phyloP scores from a whole-genome alignment of 2,113 vertebrate species.

The Anser cygnoides region DNA sequence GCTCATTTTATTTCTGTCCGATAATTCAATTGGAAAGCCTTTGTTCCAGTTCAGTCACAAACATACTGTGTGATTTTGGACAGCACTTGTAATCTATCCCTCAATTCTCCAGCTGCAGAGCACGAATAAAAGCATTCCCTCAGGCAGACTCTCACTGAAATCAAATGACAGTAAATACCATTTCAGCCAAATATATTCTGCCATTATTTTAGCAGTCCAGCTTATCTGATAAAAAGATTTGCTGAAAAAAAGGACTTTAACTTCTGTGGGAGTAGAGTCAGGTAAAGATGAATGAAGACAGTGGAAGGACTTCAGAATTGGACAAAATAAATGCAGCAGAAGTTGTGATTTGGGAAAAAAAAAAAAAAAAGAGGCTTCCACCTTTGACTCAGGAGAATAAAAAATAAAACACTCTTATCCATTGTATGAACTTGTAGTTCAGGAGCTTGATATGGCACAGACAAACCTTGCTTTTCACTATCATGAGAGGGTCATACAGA shows the following conservation, averaged over 20 bases:
- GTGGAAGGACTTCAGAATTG: background rate
- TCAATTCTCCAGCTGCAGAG: background rate
- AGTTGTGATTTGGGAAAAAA: background rate
- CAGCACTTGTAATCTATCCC: background rate
- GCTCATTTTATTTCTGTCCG: background rate
- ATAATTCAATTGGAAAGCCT: background rate
- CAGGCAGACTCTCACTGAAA: background rate
- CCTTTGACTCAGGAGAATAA: background rate
- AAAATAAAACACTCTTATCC: background rate
- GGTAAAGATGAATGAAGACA: background rate
- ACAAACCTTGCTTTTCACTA: background rate
- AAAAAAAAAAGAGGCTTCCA: background rate
- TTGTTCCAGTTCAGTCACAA: background rate
- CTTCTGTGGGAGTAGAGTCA: background rate
- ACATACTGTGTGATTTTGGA: background rate
- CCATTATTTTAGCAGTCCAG: background rate
- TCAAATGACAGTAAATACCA: background rate
- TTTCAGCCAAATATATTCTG: background rate
- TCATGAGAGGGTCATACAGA: background rate
- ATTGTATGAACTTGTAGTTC: rapidly evolving
- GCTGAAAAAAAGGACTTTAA: background rate
- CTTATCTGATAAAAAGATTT: background rate
- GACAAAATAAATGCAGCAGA: background rate
- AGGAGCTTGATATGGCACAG: background rate
- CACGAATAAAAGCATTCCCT: background rate